A percentile compares a stretch with the other conserved stretches of the same genome.
Evolutionary conservation across 2,113 vertebrate genomes (phyloP).

Genomic region (Marcusenius ussheri): DNA sequence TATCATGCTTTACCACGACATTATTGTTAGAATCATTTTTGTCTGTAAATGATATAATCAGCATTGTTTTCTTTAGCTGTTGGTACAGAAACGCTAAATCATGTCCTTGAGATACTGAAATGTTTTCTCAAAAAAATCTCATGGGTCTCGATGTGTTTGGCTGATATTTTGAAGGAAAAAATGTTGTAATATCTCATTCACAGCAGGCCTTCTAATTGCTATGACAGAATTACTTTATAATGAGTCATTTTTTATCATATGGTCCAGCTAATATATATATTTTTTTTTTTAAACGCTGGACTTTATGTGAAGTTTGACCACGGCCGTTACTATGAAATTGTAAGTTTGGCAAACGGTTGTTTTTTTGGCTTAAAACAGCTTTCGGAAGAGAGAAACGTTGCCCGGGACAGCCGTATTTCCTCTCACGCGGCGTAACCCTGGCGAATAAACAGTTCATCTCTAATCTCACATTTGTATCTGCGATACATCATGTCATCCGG

Average conservation of each 20-base stretch:
- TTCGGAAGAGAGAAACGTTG: neutral
- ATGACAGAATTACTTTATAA: slow-evolving; percentile 12
- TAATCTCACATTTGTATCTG: slow-evolving; percentile 14
- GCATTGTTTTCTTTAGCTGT: slow-evolving; percentile 17
- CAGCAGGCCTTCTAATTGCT: slow-evolving; percentile 12
- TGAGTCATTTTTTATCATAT: slow-evolving; percentile 16
- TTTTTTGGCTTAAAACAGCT: neutral
- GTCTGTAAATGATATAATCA: slow-evolving; percentile 10
- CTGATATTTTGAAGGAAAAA: neutral
- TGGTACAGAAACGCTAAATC: slow-evolving; percentile 8
- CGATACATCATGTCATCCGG: neutral
- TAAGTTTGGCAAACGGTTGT: neutral
- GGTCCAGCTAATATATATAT: neutral
- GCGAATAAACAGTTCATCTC: neutral
- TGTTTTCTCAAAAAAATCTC: slow-evolving; percentile 11
- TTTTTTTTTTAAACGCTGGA: neutral
- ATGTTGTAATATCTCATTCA: slow-evolving; percentile 17
- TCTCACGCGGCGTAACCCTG: neutral
- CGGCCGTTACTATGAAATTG: neutral
- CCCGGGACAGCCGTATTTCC: neutral
- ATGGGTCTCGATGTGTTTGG: slow-evolving; percentile 17
- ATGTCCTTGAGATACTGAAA: slow-evolving; percentile 2
- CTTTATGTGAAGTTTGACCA: neutral
- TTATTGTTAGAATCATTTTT: neutral
- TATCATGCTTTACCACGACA: neutral